A percentile compares a stretch with the other conserved stretches of the same genome.
Evolutionary conservation across 2,113 vertebrate genomes (phyloP).

Genomic region (Micromys minutus): DNA sequence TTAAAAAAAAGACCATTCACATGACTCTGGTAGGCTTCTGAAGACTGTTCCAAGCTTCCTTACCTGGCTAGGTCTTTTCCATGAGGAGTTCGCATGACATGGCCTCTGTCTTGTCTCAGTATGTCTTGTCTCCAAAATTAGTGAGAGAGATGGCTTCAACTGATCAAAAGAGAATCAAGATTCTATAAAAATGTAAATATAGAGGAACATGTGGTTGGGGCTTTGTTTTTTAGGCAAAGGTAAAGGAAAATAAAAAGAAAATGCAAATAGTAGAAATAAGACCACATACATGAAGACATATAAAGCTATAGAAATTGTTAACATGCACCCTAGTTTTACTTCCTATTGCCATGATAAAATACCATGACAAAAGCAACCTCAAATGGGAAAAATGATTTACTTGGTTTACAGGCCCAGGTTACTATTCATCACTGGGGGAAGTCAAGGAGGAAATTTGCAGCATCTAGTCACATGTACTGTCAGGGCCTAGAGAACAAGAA

Average conservation of each 20-base stretch:
- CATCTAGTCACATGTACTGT: background rate
- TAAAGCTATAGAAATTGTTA: background rate
- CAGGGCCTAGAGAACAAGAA: background rate
- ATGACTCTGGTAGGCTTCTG: background rate
- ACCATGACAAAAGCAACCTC: background rate
- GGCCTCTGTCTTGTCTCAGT: background rate
- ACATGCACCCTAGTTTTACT: background rate
- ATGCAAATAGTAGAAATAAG: background rate
- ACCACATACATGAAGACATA: background rate
- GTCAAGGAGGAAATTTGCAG: background rate
- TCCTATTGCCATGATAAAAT: background rate
- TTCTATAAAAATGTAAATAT: background rate
- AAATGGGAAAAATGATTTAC: background rate
- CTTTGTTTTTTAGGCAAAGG: background rate
- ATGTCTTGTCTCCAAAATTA: background rate
- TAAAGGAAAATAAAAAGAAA: background rate
- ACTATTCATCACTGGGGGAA: background rate
- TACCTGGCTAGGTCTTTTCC: background rate
- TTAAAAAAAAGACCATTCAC: background rate
- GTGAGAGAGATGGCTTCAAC: background rate
- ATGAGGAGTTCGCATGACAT: background rate
- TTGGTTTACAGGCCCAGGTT: background rate
- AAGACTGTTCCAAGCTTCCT: background rate
- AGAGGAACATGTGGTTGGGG: background rate
- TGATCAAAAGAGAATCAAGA: background rate